Base-by-base conservation (phyloP, 2,113 vertebrate species). In the Corapipo altera region DNA sequence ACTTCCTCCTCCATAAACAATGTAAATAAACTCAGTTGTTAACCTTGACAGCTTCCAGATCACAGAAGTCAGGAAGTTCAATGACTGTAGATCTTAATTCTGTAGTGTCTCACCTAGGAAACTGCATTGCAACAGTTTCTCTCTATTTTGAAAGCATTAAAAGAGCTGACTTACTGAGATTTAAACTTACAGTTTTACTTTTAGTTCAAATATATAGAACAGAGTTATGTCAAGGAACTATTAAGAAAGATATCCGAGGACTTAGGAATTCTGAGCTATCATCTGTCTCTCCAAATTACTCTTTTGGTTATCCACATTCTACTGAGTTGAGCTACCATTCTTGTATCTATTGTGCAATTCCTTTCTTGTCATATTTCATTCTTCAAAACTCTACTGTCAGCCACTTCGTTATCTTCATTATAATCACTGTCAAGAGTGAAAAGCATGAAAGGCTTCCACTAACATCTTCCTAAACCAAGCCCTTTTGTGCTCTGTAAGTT, bases 351-450 rank as follows among this genome's bases (percentile, higher is more conserved):
- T 59, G 69, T 89, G 76, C 52, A 91, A 62, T 52, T 77, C 76
- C 61, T 66, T 94, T 92, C 93, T 84, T 88, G 88, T 58, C 16
- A 0, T 19, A 80, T 94, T 95, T 89, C 70, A 58, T 79, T 79
- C 81, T 90, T 74, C 64, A 58, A 81, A 58, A 85, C 71, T 91
- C 91, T 54, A 10, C 32, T 81, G 94, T 97, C 83, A 94, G 49
- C 64, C 75, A 59, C 41, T 96, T 92, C 89, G 33, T 75, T 91
- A 87, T 89, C 88, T 95, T 97, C 88, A 78, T 94, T 91, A 90
- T 71, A 94, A 94, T 91, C 87, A 93, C 96, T 83, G 83, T 92
- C 82, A 93, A 79, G 46, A 66, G 62, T 26, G 51, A 86, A 94
- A 89, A 72, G 75, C 89, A 91, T 74, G 76, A 93, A 95, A 93